phyloP scores from a whole-genome alignment of 37 sponge, comb jelly and placozoan genomes.

The Ephydatia muelleri region DNA sequence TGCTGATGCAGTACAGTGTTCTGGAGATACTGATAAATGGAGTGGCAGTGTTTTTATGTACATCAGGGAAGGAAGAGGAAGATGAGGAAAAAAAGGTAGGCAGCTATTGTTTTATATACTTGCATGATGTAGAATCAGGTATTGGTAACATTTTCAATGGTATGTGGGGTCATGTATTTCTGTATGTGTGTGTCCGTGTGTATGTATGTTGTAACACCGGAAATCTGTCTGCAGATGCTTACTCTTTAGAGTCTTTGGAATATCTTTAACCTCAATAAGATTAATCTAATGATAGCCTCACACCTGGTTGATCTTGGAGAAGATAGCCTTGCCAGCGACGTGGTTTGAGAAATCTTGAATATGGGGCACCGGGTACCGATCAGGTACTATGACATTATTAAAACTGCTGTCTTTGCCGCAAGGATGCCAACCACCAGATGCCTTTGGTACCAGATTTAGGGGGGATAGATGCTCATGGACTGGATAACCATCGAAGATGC shows the following conservation, averaged over 20 bases:
- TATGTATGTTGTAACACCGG: too few relatives aligned
- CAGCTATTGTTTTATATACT: too few relatives aligned
- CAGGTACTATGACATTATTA: slow-evolving; percentile 27
- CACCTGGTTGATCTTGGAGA: slow-evolving; percentile 23
- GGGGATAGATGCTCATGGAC: slow-evolving; percentile 40
- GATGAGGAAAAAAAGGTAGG: too few relatives aligned
- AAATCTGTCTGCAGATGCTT: too few relatives aligned
- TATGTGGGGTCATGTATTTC: too few relatives aligned
- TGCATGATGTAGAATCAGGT: too few relatives aligned
- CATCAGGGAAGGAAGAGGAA: too few relatives aligned
- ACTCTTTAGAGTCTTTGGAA: slow-evolving; percentile 39
- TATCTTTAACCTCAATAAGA: slow-evolving; percentile 18
- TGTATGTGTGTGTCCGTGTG: too few relatives aligned
- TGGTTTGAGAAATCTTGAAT: slow-evolving; percentile 17
- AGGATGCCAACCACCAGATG: slow-evolving; percentile 58
- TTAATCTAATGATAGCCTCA: slow-evolving; percentile 54
- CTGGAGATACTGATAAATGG: too few relatives aligned
- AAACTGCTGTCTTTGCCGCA: slow-evolving; percentile 45
- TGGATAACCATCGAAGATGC: slow-evolving; percentile 40
- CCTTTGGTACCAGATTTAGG: slow-evolving; percentile 56
- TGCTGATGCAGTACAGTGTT: too few relatives aligned
- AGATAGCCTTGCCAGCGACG: slow-evolving; percentile 9
- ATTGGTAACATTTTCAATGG: too few relatives aligned
- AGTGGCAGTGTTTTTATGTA: too few relatives aligned
- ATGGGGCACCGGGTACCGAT: slow-evolving; percentile 37